Conservation (phyloP, 2,797 vertebrate genomes). For the Adelosebastes latens region DNA sequence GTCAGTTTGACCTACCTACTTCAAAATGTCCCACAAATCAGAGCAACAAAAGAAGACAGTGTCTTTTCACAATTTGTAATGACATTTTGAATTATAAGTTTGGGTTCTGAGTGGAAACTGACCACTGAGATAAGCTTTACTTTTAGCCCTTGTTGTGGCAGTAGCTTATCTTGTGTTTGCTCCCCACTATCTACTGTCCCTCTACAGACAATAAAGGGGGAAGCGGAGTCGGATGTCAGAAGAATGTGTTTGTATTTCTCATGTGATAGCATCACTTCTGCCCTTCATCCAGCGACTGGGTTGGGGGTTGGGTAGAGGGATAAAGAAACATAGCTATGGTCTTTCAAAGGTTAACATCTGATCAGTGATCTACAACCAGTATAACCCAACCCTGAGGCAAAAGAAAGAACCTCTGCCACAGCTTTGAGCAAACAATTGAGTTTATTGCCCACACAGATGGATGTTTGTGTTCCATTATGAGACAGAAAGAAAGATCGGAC, state of each 20-base stretch:
- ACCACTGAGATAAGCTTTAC: neutral
- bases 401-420: constrained; percentile 18
- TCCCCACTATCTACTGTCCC: neutral
- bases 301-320: neutral
- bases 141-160: neutral
- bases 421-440: constrained; percentile 33
- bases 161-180: constrained; percentile 34
- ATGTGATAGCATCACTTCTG: constrained; percentile 57
- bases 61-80: neutral
- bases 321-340: constrained; percentile 13
- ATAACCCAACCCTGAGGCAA: constrained; percentile 13
- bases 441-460: constrained; percentile 51
- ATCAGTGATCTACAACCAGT: constrained; percentile 46
- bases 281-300: constrained; percentile 15
- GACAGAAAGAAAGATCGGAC: neutral
- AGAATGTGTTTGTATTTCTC: constrained; percentile 54
- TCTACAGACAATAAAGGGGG: constrained; percentile 30
- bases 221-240: constrained; percentile 20
- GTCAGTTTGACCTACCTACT: constrained; percentile 1
- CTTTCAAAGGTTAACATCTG: constrained; percentile 29
- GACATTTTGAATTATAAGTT: neutral
- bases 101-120: neutral
- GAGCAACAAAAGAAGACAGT: neutral
- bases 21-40: constrained; percentile 1
- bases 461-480: constrained; percentile 14